These are phyloP conservation scores for Anniella stebbinsi DNA, from an alignment of 2,797 vertebrate genomes.

Conservation along the genomic window DNA sequence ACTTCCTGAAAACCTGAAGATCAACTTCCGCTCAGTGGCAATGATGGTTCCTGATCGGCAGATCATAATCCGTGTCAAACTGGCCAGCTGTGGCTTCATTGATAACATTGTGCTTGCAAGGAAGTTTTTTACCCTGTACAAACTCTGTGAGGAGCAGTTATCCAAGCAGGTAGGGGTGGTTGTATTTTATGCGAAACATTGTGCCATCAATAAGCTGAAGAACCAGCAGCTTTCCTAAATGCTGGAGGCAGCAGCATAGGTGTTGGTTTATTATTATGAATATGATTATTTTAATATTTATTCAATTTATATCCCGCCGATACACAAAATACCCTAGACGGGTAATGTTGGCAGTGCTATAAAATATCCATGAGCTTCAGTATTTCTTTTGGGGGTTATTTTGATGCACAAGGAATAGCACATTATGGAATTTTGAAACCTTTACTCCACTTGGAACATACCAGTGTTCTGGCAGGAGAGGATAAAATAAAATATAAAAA, in stretches of 20 bases:
- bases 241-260: too few relatives aligned
- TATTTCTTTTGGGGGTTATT: background rate
- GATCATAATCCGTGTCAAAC: slow-evolving; percentile 96
- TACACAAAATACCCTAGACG: background rate
- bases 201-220: background rate
- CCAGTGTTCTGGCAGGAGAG: too few relatives aligned
- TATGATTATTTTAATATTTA: too few relatives aligned
- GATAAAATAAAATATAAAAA: too few relatives aligned
- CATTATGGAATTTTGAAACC: background rate
- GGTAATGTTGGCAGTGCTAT: background rate
- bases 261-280: too few relatives aligned
- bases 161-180: slow-evolving; percentile 90
- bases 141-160: slow-evolving; percentile 97
- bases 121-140: slow-evolving; percentile 96
- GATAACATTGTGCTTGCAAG: slow-evolving; percentile 92
- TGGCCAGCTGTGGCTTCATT: slow-evolving; percentile 96
- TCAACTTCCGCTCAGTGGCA: slow-evolving; percentile 95
- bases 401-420: background rate
- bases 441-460: background rate
- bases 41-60: slow-evolving; percentile 99
- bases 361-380: background rate
- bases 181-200: background rate
- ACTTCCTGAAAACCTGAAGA: slow-evolving; percentile 97
- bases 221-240: background rate
- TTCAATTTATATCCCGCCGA: too few relatives aligned